These are phyloP conservation scores for Whitmania pigra DNA, from an alignment of 1,140 invertebrate species.

Conservation along the genomic window DNA sequence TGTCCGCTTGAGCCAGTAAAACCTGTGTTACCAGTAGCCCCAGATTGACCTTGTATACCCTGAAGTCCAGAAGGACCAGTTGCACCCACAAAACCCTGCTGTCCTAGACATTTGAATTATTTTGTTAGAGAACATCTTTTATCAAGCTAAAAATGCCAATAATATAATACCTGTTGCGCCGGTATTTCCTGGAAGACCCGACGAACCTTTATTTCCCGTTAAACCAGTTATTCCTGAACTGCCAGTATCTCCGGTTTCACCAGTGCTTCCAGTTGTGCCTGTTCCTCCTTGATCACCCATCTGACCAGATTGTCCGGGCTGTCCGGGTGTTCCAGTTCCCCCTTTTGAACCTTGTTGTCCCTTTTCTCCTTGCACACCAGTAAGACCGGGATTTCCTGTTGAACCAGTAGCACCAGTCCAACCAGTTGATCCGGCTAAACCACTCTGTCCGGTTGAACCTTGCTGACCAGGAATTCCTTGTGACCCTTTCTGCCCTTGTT, in stretches of 20 bases:
- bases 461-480: not conserved
- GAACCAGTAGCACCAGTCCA: not conserved
- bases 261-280: conserved; percentile 5
- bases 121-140: not conserved
- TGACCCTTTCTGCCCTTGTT: not conserved
- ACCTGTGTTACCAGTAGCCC: conserved; percentile 1
- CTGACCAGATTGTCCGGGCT: conserved; percentile 7
- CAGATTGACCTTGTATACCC: not conserved
- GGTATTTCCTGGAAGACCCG: not conserved
- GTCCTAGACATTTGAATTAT: not conserved
- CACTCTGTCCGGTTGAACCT: conserved; percentile 10
- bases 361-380: not conserved
- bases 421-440: not conserved
- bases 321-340: conserved; percentile 7
- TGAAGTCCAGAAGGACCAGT: conserved; percentile 10
- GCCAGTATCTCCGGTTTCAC: not conserved
- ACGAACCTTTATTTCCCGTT: not conserved
- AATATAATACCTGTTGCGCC: not conserved
- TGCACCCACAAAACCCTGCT: conserved; percentile 13
- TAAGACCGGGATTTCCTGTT: conserved; percentile 7
- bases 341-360: conserved; percentile 16
- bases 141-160: not conserved
- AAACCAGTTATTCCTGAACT: not conserved
- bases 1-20: conserved; percentile 16
- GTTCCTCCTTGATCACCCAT: conserved; percentile 2